Percentiles rank a stretch among this genome's conserved stretches.
Conservation (phyloP, 2,888 invertebrate genomes). For the Drosophila nr. perissopoda region DNA sequence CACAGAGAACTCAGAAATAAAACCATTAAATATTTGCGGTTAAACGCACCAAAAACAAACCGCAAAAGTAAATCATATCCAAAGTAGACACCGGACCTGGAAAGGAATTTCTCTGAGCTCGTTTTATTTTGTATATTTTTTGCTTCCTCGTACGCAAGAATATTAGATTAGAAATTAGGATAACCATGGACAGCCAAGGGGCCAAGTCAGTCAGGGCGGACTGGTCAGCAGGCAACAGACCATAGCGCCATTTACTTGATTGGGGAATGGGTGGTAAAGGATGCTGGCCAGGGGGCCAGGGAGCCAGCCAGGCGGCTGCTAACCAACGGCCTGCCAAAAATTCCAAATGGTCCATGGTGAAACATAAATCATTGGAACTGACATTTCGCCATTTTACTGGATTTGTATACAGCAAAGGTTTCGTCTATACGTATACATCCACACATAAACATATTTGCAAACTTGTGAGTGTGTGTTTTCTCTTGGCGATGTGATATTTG, state of each 20-base stretch:
- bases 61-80: constrained; percentile 78
- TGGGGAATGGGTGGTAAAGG: constrained; percentile 29
- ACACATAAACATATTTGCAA: constrained; percentile 3
- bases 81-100: constrained; percentile 65
- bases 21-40: constrained; percentile 81
- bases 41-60: constrained; percentile 78
- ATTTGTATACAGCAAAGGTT: constrained; percentile 56
- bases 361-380: constrained; percentile 83
- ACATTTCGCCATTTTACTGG: constrained; percentile 80
- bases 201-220: constrained; percentile 18
- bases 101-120: constrained; percentile 60
- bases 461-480: constrained; percentile 21
- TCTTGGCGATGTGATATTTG: constrained; percentile 31
- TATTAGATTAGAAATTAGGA: constrained; percentile 81
- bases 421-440: constrained; percentile 4
- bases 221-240: constrained; percentile 62
- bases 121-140: constrained; percentile 13
- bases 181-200: constrained; percentile 53
- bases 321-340: constrained; percentile 68
- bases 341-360: constrained; percentile 76
- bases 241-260: constrained; percentile 67
- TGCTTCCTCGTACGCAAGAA: constrained; percentile 63
- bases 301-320: constrained; percentile 1
- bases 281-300: neutral
- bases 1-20: constrained; percentile 56